Percentiles rank a stretch among this genome's conserved stretches.
Conservation (phyloP, 1,140 invertebrate species). For the Gonioctena quinquepunctata region DNA sequence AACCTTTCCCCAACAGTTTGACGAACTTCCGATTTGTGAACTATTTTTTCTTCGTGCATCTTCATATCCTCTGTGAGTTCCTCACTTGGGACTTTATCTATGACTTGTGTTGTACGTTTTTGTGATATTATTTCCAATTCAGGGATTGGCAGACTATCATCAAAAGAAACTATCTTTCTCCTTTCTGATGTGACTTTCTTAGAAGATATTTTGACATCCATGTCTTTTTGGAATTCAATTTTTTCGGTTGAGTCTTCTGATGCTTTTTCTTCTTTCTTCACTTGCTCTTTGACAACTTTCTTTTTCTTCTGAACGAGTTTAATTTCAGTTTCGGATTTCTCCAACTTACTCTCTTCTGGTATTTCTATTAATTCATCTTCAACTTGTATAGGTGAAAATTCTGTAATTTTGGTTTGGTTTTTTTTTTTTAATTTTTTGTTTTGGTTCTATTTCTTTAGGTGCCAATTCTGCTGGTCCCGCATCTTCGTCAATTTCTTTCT, state of each 20-base stretch:
- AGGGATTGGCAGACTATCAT: constrained; percentile 60
- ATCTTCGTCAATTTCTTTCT: neutral
- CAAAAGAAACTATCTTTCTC: constrained; percentile 50
- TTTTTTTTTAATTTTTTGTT: constrained; percentile 23
- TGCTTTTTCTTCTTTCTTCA: constrained; percentile 50
- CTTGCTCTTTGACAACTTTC: constrained; percentile 47
- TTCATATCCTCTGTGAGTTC: constrained; percentile 56
- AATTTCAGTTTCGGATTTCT: constrained; percentile 55
- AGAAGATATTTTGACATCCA: constrained; percentile 59
- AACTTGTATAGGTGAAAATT: constrained; percentile 49
- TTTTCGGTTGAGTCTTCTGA: constrained; percentile 51
- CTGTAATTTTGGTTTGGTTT: constrained; percentile 23
- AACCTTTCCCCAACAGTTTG: constrained; percentile 60
- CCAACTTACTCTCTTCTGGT: constrained; percentile 49
- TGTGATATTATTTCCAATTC: constrained; percentile 60
- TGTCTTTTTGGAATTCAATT: constrained; percentile 57
- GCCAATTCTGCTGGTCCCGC: neutral
- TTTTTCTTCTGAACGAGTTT: constrained; percentile 47
- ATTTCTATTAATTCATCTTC: constrained; percentile 45
- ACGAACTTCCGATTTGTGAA: constrained; percentile 52
- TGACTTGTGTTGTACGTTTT: constrained; percentile 52
- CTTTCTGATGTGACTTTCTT: constrained; percentile 57
- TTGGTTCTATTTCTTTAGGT: constrained; percentile 23
- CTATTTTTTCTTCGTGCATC: constrained; percentile 51
- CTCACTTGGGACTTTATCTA: constrained; percentile 59